These are phyloP conservation scores for Sinella curviseta DNA, from an alignment of 1,140 invertebrate species.

Conservation along the genomic window DNA sequence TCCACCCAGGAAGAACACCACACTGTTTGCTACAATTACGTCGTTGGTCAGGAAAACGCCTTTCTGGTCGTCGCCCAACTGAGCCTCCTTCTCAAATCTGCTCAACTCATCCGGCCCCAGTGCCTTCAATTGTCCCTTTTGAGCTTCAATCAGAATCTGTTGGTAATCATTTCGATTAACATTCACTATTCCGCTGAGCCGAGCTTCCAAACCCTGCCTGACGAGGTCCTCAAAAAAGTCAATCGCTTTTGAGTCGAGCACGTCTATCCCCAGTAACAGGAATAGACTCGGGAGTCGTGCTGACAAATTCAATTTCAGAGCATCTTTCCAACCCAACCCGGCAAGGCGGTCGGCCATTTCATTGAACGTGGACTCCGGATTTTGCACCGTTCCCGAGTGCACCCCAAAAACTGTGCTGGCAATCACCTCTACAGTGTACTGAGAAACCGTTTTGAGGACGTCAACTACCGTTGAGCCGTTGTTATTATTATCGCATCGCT, in stretches of 20 bases:
- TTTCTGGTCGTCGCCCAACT: background rate
- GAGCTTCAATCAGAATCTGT: background rate
- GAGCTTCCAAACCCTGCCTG: background rate
- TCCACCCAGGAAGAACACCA: slow-evolving; percentile 67
- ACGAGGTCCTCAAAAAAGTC: background rate
- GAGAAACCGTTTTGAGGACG: background rate
- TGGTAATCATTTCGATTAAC: background rate
- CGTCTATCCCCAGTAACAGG: background rate
- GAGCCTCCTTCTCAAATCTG: background rate
- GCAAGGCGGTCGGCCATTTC: background rate
- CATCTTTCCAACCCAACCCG: background rate
- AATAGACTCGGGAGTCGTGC: background rate
- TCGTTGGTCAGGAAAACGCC: background rate
- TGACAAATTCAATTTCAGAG: background rate
- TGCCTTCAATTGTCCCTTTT: background rate
- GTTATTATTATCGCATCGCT: background rate
- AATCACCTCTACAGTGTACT: slow-evolving; percentile 53
- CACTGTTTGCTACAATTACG: background rate
- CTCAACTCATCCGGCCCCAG: background rate
- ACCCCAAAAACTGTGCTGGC: slow-evolving; percentile 56
- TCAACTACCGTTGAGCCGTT: background rate
- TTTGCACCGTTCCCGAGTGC: background rate
- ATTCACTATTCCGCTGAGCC: background rate
- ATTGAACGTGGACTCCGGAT: background rate
- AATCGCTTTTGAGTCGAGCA: background rate